A percentile compares a stretch with the other conserved stretches of the same genome.
phyloP scores from a whole-genome alignment of 2,888 invertebrate species.

The Bugulina stolonifera region DNA sequence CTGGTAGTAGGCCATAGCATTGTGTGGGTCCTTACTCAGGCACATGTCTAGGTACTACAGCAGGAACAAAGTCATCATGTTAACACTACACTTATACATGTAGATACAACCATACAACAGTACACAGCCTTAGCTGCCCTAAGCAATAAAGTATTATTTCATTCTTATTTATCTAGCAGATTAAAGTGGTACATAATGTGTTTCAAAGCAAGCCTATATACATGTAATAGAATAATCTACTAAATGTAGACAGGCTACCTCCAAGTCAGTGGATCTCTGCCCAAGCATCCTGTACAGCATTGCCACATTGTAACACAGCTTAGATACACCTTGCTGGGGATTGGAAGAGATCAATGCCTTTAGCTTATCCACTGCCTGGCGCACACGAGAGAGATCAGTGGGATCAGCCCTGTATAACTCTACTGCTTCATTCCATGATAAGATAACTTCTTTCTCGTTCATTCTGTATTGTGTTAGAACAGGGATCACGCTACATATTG shows the following conservation, averaged over 20 bases:
- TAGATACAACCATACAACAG: no score
- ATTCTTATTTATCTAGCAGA: no score
- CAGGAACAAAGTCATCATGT: background rate
- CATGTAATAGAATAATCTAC: no score
- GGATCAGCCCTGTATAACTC: background rate
- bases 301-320: conserved; percentile 18
- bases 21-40: conserved; percentile 6
- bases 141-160: no score
- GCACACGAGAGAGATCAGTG: background rate
- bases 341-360: background rate
- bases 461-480: background rate
- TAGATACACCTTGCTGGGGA: background rate
- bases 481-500: no score
- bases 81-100: background rate
- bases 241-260: no score
- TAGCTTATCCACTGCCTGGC: background rate
- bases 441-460: background rate
- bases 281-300: background rate
- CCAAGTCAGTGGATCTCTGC: background rate
- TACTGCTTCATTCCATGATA: conserved; percentile 9
- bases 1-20: conserved; percentile 18
- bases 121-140: no score
- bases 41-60: background rate
- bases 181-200: no score
- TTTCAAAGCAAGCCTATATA: no score